Base-by-base conservation (phyloP, 2,888 invertebrate species). In the Oscheius sp. region DNA sequence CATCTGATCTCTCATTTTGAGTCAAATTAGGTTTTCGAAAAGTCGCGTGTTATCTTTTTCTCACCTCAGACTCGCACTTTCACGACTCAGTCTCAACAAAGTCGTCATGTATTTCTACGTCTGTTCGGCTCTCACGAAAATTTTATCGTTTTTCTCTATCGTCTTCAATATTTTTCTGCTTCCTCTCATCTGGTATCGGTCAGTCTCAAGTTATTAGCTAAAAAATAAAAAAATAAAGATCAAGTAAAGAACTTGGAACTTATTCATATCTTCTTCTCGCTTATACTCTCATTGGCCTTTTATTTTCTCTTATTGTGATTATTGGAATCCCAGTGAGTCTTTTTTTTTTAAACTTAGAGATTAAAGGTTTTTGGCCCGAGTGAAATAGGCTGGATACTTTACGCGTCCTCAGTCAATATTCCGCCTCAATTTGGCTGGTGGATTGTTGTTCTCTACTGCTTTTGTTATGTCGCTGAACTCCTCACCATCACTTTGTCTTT, bases 371-470 rank as follows among this genome's bases (percentile, higher is more conserved):
- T 61, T 27, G 61, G 61, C 15, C 61, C 61, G 29, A 61, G 61
- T 31, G 61, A 61, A 31, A 20, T 45, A 15, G 61, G 61, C 5
- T 61, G 61, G 61, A 61, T 61, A 3, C 39, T 61, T 20, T 61
- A 61, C 29, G 61, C 61, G 20, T 61, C 61, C 17, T 61, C 61
- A 3, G 61, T 45, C 29, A 61, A 61, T 29, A 27, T 61, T 27
- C 61, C 61, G 8, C 61, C 27, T 29, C 27, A 61, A 17, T 27
- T 25, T 8, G 61, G 61, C 42, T 61, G 42, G 39, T 61, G 61
- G 61, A 42, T 61, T n/a, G 45, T 61, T n/a, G 45, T 61, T 25
- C n/a, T 61, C 4, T 61, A 61, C 45, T 61, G 61, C n/a, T 61
- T 61, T n/a, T 61, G 61, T 20, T 61, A 61, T 27, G 45, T 45